Percentiles rank a stretch among this genome's conserved stretches.
Evolutionary conservation across 2,113 vertebrate genomes (phyloP).

Genomic region (Spilogale gracilis): DNA sequence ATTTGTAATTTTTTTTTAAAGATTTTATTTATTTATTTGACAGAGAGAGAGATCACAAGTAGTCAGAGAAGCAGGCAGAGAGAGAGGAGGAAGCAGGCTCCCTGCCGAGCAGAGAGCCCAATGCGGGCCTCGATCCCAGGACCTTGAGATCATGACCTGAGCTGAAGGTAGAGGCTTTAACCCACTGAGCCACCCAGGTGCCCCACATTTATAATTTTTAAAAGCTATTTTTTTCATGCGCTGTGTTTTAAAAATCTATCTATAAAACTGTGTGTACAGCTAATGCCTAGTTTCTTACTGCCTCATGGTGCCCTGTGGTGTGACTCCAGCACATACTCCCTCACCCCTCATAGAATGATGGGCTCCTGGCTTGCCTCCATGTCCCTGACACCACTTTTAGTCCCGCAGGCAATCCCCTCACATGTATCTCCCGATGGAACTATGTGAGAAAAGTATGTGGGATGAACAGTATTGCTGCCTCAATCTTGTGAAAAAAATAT

Average conservation of each 20-base stretch:
- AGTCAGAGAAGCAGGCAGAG: too few species aligned
- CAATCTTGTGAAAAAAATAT: neutral
- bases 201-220: neutral
- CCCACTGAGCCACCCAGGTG: too few species aligned
- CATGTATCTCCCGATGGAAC: accelerated
- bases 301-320: neutral
- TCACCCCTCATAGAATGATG: neutral
- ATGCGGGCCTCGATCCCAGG: too few species aligned
- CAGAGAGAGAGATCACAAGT: too few species aligned
- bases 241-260: neutral
- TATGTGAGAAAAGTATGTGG: neutral
- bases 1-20: too few species aligned
- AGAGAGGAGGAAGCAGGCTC: too few species aligned
- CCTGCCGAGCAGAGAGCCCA: too few species aligned
- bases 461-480: neutral
- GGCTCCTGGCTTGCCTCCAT: neutral
- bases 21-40: too few species aligned
- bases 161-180: too few species aligned
- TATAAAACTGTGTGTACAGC: too few species aligned
- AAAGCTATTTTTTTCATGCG: neutral
- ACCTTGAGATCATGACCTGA: too few species aligned
- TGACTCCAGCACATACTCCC: neutral
- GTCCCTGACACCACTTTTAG: neutral
- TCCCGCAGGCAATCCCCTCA: neutral
- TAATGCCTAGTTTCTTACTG: neutral